Evolutionary conservation across 1,140 invertebrate species (phyloP).

Genomic region (Drosophila sturtevanti): DNA sequence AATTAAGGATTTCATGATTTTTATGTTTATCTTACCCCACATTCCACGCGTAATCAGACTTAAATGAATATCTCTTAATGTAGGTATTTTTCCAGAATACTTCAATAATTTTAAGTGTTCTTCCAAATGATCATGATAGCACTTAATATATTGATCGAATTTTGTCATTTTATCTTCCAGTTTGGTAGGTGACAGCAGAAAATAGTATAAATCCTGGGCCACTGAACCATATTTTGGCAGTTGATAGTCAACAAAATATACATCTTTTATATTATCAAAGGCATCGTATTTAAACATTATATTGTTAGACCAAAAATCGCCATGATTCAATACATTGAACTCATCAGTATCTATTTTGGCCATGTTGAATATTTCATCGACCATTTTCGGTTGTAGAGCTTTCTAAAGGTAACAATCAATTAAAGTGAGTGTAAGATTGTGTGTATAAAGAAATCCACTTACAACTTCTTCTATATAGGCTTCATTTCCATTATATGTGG

Average conservation of each 20-base stretch:
- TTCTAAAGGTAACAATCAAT: slow-evolving; percentile 13
- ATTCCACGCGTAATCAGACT: slow-evolving; percentile 44
- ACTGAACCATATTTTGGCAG: slow-evolving; percentile 60
- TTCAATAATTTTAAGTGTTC: slow-evolving; percentile 57
- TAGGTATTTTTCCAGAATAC: slow-evolving; percentile 54
- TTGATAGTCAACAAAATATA: slow-evolving; percentile 66
- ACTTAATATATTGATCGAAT: slow-evolving; percentile 70
- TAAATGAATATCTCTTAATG: slow-evolving; percentile 53
- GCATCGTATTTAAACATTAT: slow-evolving; percentile 86
- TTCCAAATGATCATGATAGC: slow-evolving; percentile 58
- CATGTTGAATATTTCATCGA: slow-evolving; percentile 37
- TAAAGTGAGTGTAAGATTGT: background rate
- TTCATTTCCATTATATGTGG: slow-evolving; percentile 42
- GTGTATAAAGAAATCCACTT: background rate
- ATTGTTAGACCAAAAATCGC: slow-evolving; percentile 84
- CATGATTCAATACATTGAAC: slow-evolving; percentile 87
- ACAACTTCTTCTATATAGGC: slow-evolving; percentile 61
- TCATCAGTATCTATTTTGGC: slow-evolving; percentile 75
- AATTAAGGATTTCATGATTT: too few species aligned
- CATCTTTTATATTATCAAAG: slow-evolving; percentile 72
- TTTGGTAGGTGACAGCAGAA: slow-evolving; percentile 63
- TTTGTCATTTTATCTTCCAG: slow-evolving; percentile 68
- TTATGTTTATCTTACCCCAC: slow-evolving; percentile 44
- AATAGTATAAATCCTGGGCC: slow-evolving; percentile 61
- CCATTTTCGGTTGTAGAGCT: slow-evolving; percentile 10